Conservation (phyloP, 1,140 invertebrate genomes). For the Drosophila azteca region DNA sequence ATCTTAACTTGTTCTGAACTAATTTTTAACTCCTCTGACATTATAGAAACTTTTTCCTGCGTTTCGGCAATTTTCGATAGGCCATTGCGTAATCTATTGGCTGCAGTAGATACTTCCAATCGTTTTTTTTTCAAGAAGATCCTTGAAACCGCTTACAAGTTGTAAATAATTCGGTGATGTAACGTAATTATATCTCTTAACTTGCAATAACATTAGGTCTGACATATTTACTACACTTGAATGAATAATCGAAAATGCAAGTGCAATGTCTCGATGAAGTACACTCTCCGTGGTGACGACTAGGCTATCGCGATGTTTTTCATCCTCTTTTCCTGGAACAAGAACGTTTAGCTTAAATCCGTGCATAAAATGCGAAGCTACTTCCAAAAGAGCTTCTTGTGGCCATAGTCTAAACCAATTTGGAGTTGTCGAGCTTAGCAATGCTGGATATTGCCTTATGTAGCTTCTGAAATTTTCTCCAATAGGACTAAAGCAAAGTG, state of each 20-base stretch:
- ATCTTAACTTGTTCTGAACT: slow-evolving; percentile 87
- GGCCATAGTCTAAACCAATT: slow-evolving; percentile 96
- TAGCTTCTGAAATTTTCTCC: slow-evolving; percentile 91
- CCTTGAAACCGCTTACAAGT: slow-evolving; percentile 91
- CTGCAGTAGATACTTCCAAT: slow-evolving; percentile 87
- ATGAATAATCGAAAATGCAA: slow-evolving; percentile 91
- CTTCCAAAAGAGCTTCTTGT: slow-evolving; percentile 92
- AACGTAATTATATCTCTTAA: slow-evolving; percentile 93
- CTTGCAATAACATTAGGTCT: slow-evolving; percentile 88
- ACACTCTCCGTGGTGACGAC: slow-evolving; percentile 86
- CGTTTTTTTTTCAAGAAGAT: slow-evolving; percentile 90
- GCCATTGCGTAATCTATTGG: slow-evolving; percentile 90
- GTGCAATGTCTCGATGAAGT: slow-evolving; percentile 87
- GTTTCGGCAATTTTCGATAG: slow-evolving; percentile 92
- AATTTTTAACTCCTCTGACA: slow-evolving; percentile 91
- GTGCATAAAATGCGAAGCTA: slow-evolving; percentile 89
- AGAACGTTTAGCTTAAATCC: slow-evolving; percentile 88
- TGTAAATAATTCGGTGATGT: slow-evolving; percentile 94
- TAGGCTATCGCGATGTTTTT: slow-evolving; percentile 84
- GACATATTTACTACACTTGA: slow-evolving; percentile 89
- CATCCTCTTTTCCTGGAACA: slow-evolving; percentile 85
- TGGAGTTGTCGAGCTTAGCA: slow-evolving; percentile 93
- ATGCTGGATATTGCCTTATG: slow-evolving; percentile 92
- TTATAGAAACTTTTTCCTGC: slow-evolving; percentile 89
- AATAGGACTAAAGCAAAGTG: slow-evolving; percentile 94